A percentile compares a stretch with the other conserved stretches of the same genome.
phyloP scores from a whole-genome alignment of 2,797 vertebrate species.

The Lagorchestes hirsutus region DNA sequence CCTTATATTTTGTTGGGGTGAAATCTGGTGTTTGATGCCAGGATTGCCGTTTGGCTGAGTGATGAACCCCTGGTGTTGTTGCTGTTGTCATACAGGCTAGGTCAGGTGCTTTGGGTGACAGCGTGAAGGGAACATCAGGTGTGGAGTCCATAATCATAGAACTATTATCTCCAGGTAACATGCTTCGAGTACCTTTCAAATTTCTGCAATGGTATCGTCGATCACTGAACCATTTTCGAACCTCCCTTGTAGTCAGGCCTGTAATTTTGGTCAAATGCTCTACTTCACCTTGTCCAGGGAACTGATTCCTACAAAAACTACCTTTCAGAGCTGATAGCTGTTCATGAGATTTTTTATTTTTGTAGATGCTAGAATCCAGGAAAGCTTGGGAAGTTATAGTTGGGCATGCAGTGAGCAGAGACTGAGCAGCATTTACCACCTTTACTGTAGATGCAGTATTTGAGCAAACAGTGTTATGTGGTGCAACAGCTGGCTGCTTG shows the following conservation, averaged over 20 bases:
- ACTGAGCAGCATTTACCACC: constrained; percentile 83
- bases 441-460: constrained; percentile 85
- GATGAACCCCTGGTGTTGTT: constrained; percentile 74
- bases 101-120: constrained; percentile 85
- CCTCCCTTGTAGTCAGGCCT: constrained; percentile 93
- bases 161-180: constrained; percentile 80
- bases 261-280: constrained; percentile 94
- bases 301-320: constrained; percentile 94
- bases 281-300: constrained; percentile 95
- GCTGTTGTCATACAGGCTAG: constrained; percentile 38
- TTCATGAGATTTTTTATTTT: constrained; percentile 96
- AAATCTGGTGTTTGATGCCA: constrained; percentile 95
- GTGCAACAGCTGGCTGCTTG: constrained; percentile 88
- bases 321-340: constrained; percentile 95
- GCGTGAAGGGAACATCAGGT: constrained; percentile 85
- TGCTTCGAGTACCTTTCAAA: constrained; percentile 79
- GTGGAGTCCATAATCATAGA: constrained; percentile 84
- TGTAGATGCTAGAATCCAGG: constrained; percentile 92
- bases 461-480: constrained; percentile 89
- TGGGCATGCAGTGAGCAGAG: constrained; percentile 87
- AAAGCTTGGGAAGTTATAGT: constrained; percentile 87
- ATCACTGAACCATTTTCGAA: constrained; percentile 99
- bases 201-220: constrained; percentile 96
- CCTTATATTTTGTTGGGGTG: constrained; percentile 95
- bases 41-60: constrained; percentile 88